Evolutionary conservation across 1,140 invertebrate genomes (phyloP).

Genomic region (Drosophila kohkoa): DNA sequence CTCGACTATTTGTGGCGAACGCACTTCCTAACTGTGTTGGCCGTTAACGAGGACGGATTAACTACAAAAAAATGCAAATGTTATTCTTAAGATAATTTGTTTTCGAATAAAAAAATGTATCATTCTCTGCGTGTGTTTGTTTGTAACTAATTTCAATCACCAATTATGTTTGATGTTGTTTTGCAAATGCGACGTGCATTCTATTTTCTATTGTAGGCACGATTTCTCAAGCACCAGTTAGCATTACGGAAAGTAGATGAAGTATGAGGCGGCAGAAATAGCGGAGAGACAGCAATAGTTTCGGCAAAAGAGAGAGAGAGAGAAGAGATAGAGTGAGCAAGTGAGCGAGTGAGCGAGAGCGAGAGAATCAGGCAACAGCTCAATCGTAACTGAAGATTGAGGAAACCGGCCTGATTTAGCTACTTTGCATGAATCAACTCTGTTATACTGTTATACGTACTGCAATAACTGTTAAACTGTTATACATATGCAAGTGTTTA

Average conservation of each 20-base stretch:
- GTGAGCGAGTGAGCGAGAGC: not conserved
- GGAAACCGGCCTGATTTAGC: conserved; percentile 63
- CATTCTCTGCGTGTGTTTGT: conserved; percentile 7
- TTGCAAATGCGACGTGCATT: conserved; percentile 8
- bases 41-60: conserved; percentile 78
- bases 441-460: conserved; percentile 22
- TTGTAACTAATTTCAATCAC: conserved; percentile 39
- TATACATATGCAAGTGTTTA: conserved; percentile 12
- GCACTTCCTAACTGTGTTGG: conserved; percentile 53
- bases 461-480: conserved; percentile 11
- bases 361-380: conserved; percentile 46
- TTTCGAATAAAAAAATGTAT: conserved; percentile 18
- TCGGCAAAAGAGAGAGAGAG: no score
- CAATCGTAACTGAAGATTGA: conserved; percentile 56
- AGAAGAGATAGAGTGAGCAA: not conserved
- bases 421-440: not conserved
- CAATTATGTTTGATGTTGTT: conserved; percentile 5
- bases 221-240: conserved; percentile 71
- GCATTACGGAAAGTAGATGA: conserved; percentile 6
- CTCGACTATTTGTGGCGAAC: conserved; percentile 29
- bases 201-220: conserved; percentile 44
- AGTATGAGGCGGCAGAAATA: not conserved
- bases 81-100: conserved; percentile 49
- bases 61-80: conserved; percentile 77
- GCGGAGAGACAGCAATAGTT: not conserved